These are phyloP conservation scores for Drosophila pseudotalamancana DNA, from an alignment of 2,888 invertebrate species.

Conservation along the genomic window DNA sequence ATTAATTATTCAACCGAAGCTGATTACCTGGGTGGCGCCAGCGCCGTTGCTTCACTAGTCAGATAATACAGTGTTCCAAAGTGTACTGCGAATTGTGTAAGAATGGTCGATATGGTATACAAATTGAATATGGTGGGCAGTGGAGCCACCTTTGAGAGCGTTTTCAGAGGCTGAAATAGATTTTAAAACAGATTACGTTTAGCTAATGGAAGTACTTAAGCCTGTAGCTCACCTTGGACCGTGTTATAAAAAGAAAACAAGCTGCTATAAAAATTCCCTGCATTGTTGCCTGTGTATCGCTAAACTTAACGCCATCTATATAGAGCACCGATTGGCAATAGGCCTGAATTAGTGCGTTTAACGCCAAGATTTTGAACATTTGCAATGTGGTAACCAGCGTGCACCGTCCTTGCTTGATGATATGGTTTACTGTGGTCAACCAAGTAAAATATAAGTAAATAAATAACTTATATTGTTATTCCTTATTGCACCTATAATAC, in stretches of 20 bases:
- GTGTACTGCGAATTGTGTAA: constrained; percentile 97
- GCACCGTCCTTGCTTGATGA: constrained; percentile 99
- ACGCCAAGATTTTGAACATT: constrained; percentile 99
- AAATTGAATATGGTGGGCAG: constrained; percentile 99
- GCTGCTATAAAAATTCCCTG: constrained; percentile 98
- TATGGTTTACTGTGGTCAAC: constrained; percentile 93
- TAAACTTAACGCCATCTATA: constrained; percentile 98
- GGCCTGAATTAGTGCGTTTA: constrained; percentile 98
- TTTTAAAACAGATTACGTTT: neutral
- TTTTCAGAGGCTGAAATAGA: constrained; percentile 91
- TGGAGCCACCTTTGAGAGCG: constrained; percentile 96
- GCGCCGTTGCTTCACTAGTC: constrained; percentile 90
- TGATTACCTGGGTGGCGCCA: constrained; percentile 90
- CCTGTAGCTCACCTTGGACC: constrained; percentile 92
- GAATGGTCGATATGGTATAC: constrained; percentile 97
- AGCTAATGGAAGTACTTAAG: neutral
- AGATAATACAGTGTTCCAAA: constrained; percentile 95
- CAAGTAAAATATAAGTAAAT: constrained; percentile 44
- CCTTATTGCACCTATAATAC: too few species aligned
- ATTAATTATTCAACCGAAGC: too few species aligned
- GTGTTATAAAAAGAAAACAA: constrained; percentile 98
- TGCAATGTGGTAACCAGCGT: constrained; percentile 99
- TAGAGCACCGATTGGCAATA: constrained; percentile 99
- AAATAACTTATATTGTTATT: too few species aligned
- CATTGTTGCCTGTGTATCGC: constrained; percentile 98